Evolutionary conservation across 2,888 invertebrate species (phyloP).

Genomic region (Cheilosia pagana): DNA sequence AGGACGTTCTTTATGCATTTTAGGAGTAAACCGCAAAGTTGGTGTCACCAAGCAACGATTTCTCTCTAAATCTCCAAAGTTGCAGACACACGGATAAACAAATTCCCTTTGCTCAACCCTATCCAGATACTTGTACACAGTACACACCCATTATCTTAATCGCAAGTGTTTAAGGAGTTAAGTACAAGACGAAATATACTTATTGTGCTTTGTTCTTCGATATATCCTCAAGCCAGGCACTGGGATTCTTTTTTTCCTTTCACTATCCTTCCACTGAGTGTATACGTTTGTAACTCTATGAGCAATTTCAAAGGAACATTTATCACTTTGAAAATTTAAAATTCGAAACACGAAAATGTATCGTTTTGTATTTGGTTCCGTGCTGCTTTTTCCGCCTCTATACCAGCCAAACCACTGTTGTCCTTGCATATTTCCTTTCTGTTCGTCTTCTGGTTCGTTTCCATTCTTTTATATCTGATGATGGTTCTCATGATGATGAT

Average conservation of each 20-base stretch:
- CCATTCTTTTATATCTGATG: slow-evolving; percentile 36
- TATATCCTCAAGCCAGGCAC: slow-evolving; percentile 25
- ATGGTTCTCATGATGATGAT: slow-evolving; percentile 42
- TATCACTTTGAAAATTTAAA: slow-evolving; percentile 76
- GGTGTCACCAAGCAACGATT: too few relatives aligned
- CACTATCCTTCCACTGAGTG: background rate
- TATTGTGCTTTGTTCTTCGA: slow-evolving; percentile 31
- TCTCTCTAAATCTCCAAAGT: background rate
- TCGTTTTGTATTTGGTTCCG: slow-evolving; percentile 72
- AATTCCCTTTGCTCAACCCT: background rate
- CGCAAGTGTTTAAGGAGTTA: slow-evolving; percentile 47
- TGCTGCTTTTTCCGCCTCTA: slow-evolving; percentile 56
- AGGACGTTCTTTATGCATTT: too few relatives aligned
- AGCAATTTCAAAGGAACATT: slow-evolving; percentile 74
- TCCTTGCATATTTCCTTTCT: slow-evolving; percentile 57
- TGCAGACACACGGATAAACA: background rate
- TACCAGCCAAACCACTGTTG: slow-evolving; percentile 42
- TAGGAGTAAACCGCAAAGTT: too few relatives aligned
- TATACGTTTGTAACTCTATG: slow-evolving; percentile 14
- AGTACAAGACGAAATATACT: slow-evolving; percentile 61
- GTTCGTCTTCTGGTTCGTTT: slow-evolving; percentile 13
- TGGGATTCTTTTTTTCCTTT: slow-evolving; percentile 10
- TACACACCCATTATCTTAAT: slow-evolving; percentile 34
- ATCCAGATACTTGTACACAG: background rate
- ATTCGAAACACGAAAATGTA: slow-evolving; percentile 77